Conservation (phyloP, 2,888 invertebrate genomes). For the Ornithoptera alexandrae region DNA sequence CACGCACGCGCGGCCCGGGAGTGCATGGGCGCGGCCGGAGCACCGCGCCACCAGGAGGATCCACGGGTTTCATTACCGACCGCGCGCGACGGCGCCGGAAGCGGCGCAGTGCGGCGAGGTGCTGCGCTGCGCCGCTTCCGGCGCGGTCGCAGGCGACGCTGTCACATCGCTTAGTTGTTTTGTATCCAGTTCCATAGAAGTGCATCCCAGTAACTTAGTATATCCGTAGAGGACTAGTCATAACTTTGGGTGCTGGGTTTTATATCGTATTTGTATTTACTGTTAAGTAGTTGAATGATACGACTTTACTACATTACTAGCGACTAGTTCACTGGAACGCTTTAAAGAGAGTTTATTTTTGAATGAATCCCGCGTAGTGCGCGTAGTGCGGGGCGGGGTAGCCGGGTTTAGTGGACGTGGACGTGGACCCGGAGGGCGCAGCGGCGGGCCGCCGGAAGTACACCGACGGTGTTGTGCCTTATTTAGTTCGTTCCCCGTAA, state of each 20-base stretch:
- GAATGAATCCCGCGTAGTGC: constrained; percentile 52
- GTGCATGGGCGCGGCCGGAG: constrained; percentile 57
- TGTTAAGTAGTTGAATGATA: constrained; percentile 50
- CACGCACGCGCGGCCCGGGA: constrained; percentile 55
- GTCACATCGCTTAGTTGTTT: constrained; percentile 52
- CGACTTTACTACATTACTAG: constrained; percentile 35
- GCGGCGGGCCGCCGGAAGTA: too few relatives aligned
- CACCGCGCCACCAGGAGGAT: constrained; percentile 24
- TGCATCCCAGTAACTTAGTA: constrained; percentile 75
- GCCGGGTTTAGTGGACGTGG: too few relatives aligned
- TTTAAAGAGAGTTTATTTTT: constrained; percentile 50
- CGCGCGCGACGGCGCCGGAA: neutral
- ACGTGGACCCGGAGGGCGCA: too few relatives aligned
- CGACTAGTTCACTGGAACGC: constrained; percentile 42
- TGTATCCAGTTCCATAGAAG: constrained; percentile 61
- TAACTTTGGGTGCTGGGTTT: constrained; percentile 71
- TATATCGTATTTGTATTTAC: constrained; percentile 30
- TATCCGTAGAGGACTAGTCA: constrained; percentile 58
- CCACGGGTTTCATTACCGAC: constrained; percentile 29
- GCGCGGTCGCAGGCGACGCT: constrained; percentile 33
- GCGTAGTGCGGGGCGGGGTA: constrained; percentile 61
- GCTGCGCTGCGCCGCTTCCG: too few relatives aligned
- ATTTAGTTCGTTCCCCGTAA: constrained; percentile 47
- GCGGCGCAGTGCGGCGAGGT: too few relatives aligned
- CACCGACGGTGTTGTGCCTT: constrained; percentile 70